Conservation (phyloP, 2,113 vertebrate genomes). For the Xerus inauris region DNA sequence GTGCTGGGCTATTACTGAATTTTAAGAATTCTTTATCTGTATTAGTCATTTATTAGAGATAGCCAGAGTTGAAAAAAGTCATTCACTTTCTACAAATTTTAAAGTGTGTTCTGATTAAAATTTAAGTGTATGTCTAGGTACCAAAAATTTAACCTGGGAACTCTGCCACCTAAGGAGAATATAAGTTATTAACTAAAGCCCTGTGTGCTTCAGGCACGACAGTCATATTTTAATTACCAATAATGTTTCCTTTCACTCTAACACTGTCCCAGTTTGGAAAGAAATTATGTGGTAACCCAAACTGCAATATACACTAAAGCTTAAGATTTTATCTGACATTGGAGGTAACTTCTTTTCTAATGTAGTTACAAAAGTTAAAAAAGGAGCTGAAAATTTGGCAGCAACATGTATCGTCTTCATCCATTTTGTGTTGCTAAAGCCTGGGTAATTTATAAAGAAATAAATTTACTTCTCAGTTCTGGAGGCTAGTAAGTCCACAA, state of each 20-base stretch:
- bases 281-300: neutral
- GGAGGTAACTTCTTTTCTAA: neutral
- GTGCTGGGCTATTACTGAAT: neutral
- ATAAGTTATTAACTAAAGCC: neutral
- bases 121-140: constrained; percentile 20
- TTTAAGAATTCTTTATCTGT: constrained; percentile 6
- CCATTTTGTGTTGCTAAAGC: neutral
- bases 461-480: neutral
- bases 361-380: neutral
- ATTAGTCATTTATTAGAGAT: neutral
- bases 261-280: neutral
- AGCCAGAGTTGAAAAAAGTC: neutral
- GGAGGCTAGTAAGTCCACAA: neutral
- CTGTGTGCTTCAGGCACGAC: neutral
- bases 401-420: neutral
- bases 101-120: constrained; percentile 33
- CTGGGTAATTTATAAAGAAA: neutral
- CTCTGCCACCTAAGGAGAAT: neutral
- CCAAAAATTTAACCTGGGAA: constrained; percentile 28
- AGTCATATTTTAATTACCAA: constrained; percentile 38
- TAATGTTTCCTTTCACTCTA: neutral
- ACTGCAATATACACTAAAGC: neutral
- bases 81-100: constrained; percentile 5
- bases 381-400: constrained; percentile 21
- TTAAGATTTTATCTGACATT: neutral